Base-by-base conservation (phyloP, 2,888 invertebrate genomes). In the Thumatha senex region DNA sequence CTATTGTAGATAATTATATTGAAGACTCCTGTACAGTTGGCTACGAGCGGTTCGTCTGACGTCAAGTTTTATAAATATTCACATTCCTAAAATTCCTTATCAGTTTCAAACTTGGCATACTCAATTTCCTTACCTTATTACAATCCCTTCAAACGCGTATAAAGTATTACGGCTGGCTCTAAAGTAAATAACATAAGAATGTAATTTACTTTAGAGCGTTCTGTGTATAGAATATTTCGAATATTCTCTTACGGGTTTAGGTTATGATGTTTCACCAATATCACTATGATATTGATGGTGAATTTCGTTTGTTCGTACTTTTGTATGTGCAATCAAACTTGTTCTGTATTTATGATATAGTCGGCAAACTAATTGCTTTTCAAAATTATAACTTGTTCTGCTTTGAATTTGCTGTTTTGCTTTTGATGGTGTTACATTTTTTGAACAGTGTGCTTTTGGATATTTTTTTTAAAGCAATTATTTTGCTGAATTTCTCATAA, bases 211-310 rank as follows among this genome's bases (percentile, higher is more conserved):
- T 24, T 24, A 24, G 3, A 41, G 33, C 51, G 50, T 60, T 51
- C 14, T 46, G n/a, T 64, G 51, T 43, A 49, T 50, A 46, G 33
- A 13, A 44, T 60, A 52, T 60, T 63, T 44, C 2, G 40, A 30
- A 51, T 15, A 54, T 47, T 48, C 46, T n/a, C n/a, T n/a, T n/a
- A n/a, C n/a, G n/a, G n/a, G n/a, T n/a, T n/a, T n/a, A n/a, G n/a
- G n/a, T n/a, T 11, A 40, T 15, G 38, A 35, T 35, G 36, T 36
- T 36, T 42, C 36, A 0, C 8, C 5, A 18, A 29, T 38, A 36
- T 9, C 41, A 15, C 36, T 41, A 36, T 42, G 48, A 41, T 48
- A 48, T 48, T 48, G n/a, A n/a, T n/a, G 29, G 14, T 8, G 5
- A 40, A 46, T 9, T 39, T 33, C 29, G 2, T 15, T 14, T 10